Base-by-base conservation (phyloP, 2,888 invertebrate genomes). In the Trypoxylon attenuatum region DNA sequence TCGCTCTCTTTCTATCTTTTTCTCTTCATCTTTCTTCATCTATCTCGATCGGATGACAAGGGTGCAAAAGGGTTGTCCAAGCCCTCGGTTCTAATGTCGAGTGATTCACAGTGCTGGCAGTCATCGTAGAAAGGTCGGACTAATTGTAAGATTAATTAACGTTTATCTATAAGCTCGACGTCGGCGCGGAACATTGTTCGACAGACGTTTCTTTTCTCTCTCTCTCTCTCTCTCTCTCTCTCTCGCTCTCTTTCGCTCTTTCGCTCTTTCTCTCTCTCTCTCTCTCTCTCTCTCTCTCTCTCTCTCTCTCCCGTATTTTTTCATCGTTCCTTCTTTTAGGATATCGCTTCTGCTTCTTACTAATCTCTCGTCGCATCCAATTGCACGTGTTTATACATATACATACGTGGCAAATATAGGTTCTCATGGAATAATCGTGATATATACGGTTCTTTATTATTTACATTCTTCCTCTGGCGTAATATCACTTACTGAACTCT, bases 401-500 rank as follows among this genome's bases (percentile, higher is more conserved):
- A 38, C 58, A 52, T 55, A 46, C 33, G 50, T 55, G 55, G 55
- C 52, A 54, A 60, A 68, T 64, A 56, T 49, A 62, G 61, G 49
- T 64, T 33, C 45, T 55, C 52, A 56, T 60, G 43, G 63, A 51
- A 57, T 55, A 38, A 52, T 52, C 55, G 27, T 25, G 57, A 47
- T 63, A 51, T 55, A 58, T 65, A 70, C 62, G 66, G 13, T 66
- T 67, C 54, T 72, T 75, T 75, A 68, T 68, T 73, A 73, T 73
- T 47, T 73, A 73, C 75, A 73, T 71, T 68, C 71, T 75, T 57
- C 13, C 58, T 63, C 60, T 53, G 45, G 33, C 68, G 23, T 41
- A 47, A n/a, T n/a, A n/a, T 47, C 65, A 52, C 39, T 71, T 57
- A 13, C 65, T 60, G 58, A 51, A 70, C 33, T 51, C 41, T 41